Conservation (phyloP, 2,888 invertebrate species). For the Drosophila nigritarsus region DNA sequence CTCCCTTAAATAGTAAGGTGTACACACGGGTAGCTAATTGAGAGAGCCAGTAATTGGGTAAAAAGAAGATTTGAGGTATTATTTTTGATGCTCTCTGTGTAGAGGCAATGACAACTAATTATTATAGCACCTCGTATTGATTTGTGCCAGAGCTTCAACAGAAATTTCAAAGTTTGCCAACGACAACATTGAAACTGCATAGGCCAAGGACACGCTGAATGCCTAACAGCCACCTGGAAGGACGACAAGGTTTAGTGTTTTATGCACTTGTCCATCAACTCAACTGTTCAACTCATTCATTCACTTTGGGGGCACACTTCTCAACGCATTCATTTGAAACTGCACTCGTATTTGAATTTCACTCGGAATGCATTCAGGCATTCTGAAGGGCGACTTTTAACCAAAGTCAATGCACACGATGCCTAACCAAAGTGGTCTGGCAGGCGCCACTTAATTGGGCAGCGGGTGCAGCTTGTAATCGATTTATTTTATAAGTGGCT, state of each 20-base stretch:
- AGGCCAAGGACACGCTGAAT: conserved; percentile 41
- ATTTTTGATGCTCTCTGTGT: neutral
- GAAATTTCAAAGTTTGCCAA: neutral
- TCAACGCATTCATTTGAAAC: conserved; percentile 46
- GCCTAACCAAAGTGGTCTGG: conserved; percentile 32
- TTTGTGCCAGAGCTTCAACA: neutral
- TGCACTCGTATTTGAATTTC: conserved; percentile 43
- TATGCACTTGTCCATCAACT: conserved; percentile 37
- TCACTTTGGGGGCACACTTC: conserved; percentile 33
- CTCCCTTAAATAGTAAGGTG: neutral
- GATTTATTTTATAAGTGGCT: conserved; percentile 20
- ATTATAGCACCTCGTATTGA: neutral
- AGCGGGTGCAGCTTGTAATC: conserved; percentile 8
- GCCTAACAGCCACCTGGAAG: conserved; percentile 6
- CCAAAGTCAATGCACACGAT: conserved; percentile 56
- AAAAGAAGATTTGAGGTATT: neutral
- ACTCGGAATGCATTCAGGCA: conserved; percentile 50
- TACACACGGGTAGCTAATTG: neutral
- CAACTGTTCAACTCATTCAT: conserved; percentile 40
- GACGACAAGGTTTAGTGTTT: conserved; percentile 8
- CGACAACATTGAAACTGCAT: conserved; percentile 13
- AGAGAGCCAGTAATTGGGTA: neutral
- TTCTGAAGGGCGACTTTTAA: conserved; percentile 40
- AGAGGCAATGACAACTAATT: conserved; percentile 1
- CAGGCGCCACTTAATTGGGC: conserved; percentile 15